Conservation (phyloP, 2,888 invertebrate species). For the Aphodius granarius region DNA sequence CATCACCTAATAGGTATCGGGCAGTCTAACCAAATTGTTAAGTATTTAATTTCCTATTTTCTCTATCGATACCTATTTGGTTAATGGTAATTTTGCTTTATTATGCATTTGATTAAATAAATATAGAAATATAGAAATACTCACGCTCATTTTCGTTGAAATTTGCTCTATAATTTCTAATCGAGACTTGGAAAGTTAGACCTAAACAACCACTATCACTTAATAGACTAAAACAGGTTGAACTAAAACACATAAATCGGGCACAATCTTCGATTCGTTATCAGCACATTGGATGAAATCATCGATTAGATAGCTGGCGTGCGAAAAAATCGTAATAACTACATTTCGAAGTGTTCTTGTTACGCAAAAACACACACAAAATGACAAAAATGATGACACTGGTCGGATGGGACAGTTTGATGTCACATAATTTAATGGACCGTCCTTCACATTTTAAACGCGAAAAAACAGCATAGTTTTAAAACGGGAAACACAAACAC, state of each 20-base stretch:
- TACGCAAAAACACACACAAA: neutral
- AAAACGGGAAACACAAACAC: neutral
- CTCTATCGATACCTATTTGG: neutral
- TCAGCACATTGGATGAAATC: neutral
- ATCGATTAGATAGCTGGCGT: neutral
- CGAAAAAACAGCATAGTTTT: neutral
- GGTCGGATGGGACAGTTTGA: neutral
- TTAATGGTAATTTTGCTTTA: too few species aligned
- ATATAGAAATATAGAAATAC: too few species aligned
- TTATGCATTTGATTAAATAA: too few species aligned
- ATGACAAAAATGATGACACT: too few species aligned
- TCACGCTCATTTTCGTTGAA: neutral
- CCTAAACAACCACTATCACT: neutral
- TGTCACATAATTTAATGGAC: neutral
- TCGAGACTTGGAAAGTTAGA: neutral
- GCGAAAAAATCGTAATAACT: neutral
- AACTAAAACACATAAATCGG: neutral
- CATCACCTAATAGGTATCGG: neutral
- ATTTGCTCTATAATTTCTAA: neutral
- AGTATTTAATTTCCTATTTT: neutral
- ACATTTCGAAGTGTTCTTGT: neutral
- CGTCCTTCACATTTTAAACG: neutral
- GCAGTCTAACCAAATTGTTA: neutral
- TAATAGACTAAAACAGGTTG: neutral
- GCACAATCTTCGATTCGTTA: neutral